phyloP scores from a whole-genome alignment of 1,140 invertebrate species.

The Drosophila varians region DNA sequence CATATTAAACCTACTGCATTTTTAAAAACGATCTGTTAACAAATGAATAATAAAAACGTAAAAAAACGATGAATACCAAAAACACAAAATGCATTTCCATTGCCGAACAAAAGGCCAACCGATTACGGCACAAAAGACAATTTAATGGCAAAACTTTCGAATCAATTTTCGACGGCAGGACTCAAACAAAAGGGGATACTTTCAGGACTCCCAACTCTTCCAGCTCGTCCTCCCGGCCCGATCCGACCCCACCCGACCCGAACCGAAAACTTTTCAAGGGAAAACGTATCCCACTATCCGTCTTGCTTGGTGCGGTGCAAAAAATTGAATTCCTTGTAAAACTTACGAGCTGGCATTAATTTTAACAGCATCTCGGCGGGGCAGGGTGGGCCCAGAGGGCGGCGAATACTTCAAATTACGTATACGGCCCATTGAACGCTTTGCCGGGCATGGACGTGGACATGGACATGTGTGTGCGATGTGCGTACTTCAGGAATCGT shows the following conservation, averaged over 20 bases:
- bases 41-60: conserved; percentile 70
- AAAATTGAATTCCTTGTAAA: conserved; percentile 82
- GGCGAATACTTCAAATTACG: conserved; percentile 61
- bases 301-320: conserved; percentile 71
- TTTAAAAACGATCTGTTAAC: conserved; percentile 80
- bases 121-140: conserved; percentile 72
- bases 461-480: conserved; percentile 40
- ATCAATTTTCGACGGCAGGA: conserved; percentile 68
- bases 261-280: conserved; percentile 23
- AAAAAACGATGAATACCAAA: conserved; percentile 43
- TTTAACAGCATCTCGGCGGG: conserved; percentile 63
- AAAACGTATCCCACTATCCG: conserved; percentile 55
- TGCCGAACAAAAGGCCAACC: conserved; percentile 36
- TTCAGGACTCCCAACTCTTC: background rate
- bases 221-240: conserved; percentile 5
- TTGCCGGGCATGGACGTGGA: conserved; percentile 29
- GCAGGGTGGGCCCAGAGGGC: background rate
- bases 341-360: conserved; percentile 81
- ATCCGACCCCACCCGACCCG: background rate
- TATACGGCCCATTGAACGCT: conserved; percentile 72
- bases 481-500: background rate
- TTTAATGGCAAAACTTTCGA: conserved; percentile 81
- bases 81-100: conserved; percentile 37
- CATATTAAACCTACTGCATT: conserved; percentile 77
- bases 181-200: conserved; percentile 31